Conservation (phyloP, 2,113 vertebrate genomes). For the Sinocyclocheilus rhinocerous region DNA sequence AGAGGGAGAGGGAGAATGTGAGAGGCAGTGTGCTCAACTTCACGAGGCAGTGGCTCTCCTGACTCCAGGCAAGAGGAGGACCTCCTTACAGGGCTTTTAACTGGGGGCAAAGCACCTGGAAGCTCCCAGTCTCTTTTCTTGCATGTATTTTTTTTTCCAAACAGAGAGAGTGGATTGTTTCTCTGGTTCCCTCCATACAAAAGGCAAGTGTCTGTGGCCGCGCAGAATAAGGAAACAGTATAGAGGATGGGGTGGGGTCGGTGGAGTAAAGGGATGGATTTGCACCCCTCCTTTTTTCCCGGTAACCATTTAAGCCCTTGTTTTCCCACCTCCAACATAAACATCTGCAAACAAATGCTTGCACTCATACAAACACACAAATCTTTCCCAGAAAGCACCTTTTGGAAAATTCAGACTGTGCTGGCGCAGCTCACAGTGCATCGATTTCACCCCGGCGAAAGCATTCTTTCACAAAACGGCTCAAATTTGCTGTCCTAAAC, state of each 20-base stretch:
- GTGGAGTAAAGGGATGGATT: constrained; percentile 60
- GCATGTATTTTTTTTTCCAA: constrained; percentile 66
- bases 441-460: constrained; percentile 35
- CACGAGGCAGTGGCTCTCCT: constrained; percentile 62
- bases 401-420: constrained; percentile 35
- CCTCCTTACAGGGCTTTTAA: constrained; percentile 73
- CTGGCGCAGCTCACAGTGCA: constrained; percentile 38
- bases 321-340: constrained; percentile 56
- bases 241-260: constrained; percentile 74
- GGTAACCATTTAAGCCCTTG: constrained; percentile 49
- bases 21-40: constrained; percentile 57
- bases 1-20: constrained; percentile 51
- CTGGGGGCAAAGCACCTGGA: constrained; percentile 72
- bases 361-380: constrained; percentile 45
- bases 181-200: constrained; percentile 67
- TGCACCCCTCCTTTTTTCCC: constrained; percentile 43
- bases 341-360: constrained; percentile 53
- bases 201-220: constrained; percentile 71
- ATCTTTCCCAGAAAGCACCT: constrained; percentile 23
- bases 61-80: constrained; percentile 66
- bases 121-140: constrained; percentile 68
- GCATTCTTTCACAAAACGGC: constrained; percentile 19
- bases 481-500: neutral
- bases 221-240: constrained; percentile 67
- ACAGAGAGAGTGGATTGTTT: constrained; percentile 76